Evolutionary conservation across 1,140 invertebrate species (phyloP).

Genomic region (Brachionus calyciflorus): DNA sequence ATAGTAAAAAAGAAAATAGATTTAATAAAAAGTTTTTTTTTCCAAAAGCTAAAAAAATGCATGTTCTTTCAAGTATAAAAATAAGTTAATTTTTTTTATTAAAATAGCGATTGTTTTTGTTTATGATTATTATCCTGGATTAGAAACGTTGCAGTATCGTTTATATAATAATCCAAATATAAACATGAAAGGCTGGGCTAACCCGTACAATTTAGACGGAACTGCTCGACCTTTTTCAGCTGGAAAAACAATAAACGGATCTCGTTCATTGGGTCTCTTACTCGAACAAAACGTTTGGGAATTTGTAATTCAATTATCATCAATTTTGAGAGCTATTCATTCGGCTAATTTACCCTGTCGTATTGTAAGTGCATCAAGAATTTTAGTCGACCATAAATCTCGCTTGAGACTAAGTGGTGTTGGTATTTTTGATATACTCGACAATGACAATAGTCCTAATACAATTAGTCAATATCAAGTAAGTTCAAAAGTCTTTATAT

Average conservation of each 20-base stretch:
- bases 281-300: slow-evolving; percentile 89
- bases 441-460: slow-evolving; percentile 69
- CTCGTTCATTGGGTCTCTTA: slow-evolving; percentile 65
- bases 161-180: slow-evolving; percentile 68
- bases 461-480: slow-evolving; percentile 71
- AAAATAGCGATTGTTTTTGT: slow-evolving; percentile 87
- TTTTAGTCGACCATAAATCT: slow-evolving; percentile 31
- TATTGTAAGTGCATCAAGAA: slow-evolving; percentile 30
- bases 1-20: not conserved
- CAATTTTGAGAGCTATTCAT: slow-evolving; percentile 86
- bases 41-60: no score
- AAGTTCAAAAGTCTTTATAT: slow-evolving; percentile 43
- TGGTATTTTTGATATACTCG: slow-evolving; percentile 78
- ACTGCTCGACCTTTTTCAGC: slow-evolving; percentile 51
- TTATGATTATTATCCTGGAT: slow-evolving; percentile 88
- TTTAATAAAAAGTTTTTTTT: no score
- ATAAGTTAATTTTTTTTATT: slow-evolving; percentile 32
- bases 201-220: slow-evolving; percentile 68
- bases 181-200: slow-evolving; percentile 69
- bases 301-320: slow-evolving; percentile 89
- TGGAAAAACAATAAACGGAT: slow-evolving; percentile 49
- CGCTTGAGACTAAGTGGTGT: slow-evolving; percentile 75
- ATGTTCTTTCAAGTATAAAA: no score
- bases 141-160: slow-evolving; percentile 78
- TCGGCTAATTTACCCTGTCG: slow-evolving; percentile 67